These are phyloP conservation scores for Leptopilina boulardi DNA, from an alignment of 1,140 invertebrate species.

Conservation along the genomic window DNA sequence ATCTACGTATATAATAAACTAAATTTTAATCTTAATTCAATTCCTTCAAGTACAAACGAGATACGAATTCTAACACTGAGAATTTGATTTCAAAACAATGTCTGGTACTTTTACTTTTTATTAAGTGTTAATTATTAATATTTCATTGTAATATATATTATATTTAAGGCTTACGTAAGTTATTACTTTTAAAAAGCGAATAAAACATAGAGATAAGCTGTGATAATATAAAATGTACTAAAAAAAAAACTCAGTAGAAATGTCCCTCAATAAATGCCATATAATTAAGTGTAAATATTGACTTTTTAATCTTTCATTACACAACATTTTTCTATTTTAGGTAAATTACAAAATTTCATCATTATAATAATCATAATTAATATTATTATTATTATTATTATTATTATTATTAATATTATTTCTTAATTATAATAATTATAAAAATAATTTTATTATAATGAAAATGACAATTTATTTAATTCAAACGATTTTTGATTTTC, in stretches of 20 bases:
- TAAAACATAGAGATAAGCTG: conserved; percentile 68
- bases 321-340: too few species aligned
- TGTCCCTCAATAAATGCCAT: conserved; percentile 9
- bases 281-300: conserved; percentile 32
- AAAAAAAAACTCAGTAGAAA: conserved; percentile 32
- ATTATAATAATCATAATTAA: too few species aligned
- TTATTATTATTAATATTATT: too few species aligned
- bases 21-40: conserved; percentile 5
- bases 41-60: conserved; percentile 12
- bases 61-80: not conserved
- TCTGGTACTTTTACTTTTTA: conserved; percentile 20
- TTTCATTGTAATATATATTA: conserved; percentile 11
- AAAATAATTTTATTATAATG: too few species aligned
- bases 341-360: too few species aligned
- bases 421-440: too few species aligned
- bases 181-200: conserved; percentile 34
- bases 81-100: conserved; percentile 25
- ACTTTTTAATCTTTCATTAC: conserved; percentile 34
- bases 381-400: too few species aligned
- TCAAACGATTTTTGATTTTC: too few species aligned
- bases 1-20: not conserved
- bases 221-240: conserved; percentile 68
- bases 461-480: too few species aligned
- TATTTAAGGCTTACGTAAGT: conserved; percentile 31
- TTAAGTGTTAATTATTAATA: conserved; percentile 22